Evolutionary conservation across 2,797 vertebrate species (phyloP), one percentile per base, ranked within the genome.

Genomic region (Acanthurus tractus): DNA sequence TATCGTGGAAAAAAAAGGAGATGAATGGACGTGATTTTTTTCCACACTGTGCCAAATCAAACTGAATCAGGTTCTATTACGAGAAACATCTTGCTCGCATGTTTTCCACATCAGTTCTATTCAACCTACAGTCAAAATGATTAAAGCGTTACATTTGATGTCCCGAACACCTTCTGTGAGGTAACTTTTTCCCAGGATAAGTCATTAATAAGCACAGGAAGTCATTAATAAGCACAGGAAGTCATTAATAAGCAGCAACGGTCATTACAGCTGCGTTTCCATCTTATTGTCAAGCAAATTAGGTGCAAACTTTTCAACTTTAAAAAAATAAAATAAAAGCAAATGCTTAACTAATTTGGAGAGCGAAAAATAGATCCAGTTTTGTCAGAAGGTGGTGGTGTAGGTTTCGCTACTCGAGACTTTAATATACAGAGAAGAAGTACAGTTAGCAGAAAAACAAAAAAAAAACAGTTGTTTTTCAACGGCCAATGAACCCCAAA

Each of bases 221-320:
- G n/a, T 76, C 56, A 42, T 58, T 77, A 66, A 76, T 74, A 71
- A 76, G 67, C 63, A 69, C 48, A 72, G 78, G 72, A 72, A 55
- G n/a, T 76, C 56, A 42, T 58, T 77, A 66, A 76, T 74, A 71
- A 76, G 67, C 63, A 69, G 58, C 73, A 86, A 64, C 64, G 5
- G 56, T 83, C 38, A 55, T 79, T 64, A 76, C 22, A 75, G 67
- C 34, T 1, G 15, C 5, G 25, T 29, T 29, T 29, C 25, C 25
- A 4, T 29, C 25, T 29, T 29, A 29, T 29, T 29, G 25, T 29
- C 25, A 29, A 29, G 25, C 25, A 3, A 29, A 29, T 29, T 29
- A 29, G 25, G 5, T 4, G 25, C 25, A 29, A 29, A 29, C 25
- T 29, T 29, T 29, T 29, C 3, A 29, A 29, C 25, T 29, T 29